These are phyloP conservation scores for Podarcis raffonei DNA, from an alignment of 2,113 vertebrate species.

Conservation along the genomic window DNA sequence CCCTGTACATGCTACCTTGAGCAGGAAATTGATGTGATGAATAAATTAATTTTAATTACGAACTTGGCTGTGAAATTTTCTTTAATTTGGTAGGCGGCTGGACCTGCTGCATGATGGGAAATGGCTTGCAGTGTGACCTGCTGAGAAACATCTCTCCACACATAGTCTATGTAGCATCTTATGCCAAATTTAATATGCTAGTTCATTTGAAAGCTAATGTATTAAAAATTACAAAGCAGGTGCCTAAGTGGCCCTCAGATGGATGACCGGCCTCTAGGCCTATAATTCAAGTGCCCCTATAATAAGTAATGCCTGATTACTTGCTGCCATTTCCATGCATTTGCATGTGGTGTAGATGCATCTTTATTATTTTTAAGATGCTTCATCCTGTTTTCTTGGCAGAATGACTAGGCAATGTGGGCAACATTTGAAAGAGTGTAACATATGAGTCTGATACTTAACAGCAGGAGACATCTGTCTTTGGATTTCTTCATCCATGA, in stretches of 20 bases:
- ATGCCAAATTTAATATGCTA: slow-evolving; percentile 14
- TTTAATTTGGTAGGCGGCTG: too few species aligned
- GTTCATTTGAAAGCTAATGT: not conserved
- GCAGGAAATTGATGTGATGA: too few species aligned
- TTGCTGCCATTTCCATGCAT: not conserved
- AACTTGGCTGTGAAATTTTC: too few species aligned
- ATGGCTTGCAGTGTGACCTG: not conserved
- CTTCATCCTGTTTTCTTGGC: not conserved
- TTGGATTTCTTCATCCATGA: not conserved
- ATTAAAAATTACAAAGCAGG: not conserved
- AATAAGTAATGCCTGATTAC: not conserved
- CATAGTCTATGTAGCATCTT: slow-evolving; percentile 15
- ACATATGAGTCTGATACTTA: not conserved
- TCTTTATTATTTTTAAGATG: not conserved
- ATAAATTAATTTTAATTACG: too few species aligned
- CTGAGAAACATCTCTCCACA: not conserved
- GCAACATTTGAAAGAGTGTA: not conserved
- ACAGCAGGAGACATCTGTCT: not conserved
- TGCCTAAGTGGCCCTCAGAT: slow-evolving; percentile 22
- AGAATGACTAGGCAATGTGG: not conserved
- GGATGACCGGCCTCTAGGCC: not conserved
- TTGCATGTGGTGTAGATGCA: not conserved
- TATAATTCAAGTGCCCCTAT: not conserved
- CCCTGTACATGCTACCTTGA: too few species aligned
- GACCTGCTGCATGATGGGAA: too few species aligned